phyloP scores from a whole-genome alignment of 1,140 invertebrate species.

The Drosophila sp. region DNA sequence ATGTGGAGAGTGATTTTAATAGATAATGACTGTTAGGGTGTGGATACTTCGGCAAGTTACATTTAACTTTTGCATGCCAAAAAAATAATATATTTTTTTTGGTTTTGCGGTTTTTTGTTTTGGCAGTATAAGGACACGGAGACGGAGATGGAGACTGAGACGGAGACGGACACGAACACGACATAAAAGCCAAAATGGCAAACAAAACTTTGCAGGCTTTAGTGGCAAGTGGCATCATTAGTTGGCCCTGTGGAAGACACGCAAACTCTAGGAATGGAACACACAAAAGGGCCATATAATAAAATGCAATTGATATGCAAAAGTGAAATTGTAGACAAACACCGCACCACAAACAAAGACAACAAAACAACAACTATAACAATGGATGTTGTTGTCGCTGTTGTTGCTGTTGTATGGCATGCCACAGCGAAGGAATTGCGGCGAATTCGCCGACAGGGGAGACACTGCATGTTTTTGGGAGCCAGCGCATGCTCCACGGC shows the following conservation, averaged over 20 bases:
- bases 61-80: background rate
- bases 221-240: slow-evolving; percentile 59
- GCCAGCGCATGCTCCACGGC: slow-evolving; percentile 61
- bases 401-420: slow-evolving; percentile 21
- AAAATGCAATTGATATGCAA: slow-evolving; percentile 79
- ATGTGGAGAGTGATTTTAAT: too few relatives aligned
- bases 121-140: slow-evolving; percentile 68
- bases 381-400: slow-evolving; percentile 17
- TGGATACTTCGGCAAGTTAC: background rate
- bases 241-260: slow-evolving; percentile 41
- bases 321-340: slow-evolving; percentile 66
- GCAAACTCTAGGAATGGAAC: slow-evolving; percentile 57
- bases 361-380: slow-evolving; percentile 16
- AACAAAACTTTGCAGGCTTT: slow-evolving; percentile 45
- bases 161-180: slow-evolving; percentile 34
- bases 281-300: slow-evolving; percentile 53
- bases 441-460: slow-evolving; percentile 60
- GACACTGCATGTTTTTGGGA: slow-evolving; percentile 9
- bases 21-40: background rate
- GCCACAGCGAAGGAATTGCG: slow-evolving; percentile 32
- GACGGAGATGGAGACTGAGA: slow-evolving; percentile 1
- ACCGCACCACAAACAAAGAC: slow-evolving; percentile 20
- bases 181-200: slow-evolving; percentile 59
- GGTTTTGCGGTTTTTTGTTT: slow-evolving; percentile 57
- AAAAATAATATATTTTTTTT: background rate